Evolutionary conservation across 2,888 invertebrate species (phyloP).

Genomic region (Heliconius erato): DNA sequence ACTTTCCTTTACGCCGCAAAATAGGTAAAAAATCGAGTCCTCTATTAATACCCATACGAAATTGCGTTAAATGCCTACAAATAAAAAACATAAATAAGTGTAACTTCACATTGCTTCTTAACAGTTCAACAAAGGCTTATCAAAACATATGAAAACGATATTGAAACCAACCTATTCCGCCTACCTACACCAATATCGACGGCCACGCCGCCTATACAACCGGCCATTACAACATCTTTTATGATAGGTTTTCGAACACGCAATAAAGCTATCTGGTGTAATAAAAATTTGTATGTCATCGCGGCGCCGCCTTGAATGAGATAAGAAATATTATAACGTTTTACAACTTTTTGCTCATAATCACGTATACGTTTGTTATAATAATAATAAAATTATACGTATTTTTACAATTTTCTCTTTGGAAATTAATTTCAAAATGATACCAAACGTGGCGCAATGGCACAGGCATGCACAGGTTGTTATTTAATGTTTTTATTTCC

Average conservation of each 20-base stretch:
- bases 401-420: neutral
- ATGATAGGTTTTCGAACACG: conserved; percentile 68
- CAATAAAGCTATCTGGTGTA: conserved; percentile 73
- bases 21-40: neutral
- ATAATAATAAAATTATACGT: neutral
- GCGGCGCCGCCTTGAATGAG: conserved; percentile 38
- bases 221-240: conserved; percentile 73
- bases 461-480: too few species aligned
- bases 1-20: neutral
- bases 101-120: neutral
- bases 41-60: neutral
- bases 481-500: too few species aligned
- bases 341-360: conserved; percentile 19
- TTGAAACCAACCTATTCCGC: neutral
- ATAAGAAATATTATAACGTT: conserved; percentile 39
- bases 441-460: too few species aligned
- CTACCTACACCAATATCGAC: conserved; percentile 48
- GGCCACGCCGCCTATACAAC: conserved; percentile 60
- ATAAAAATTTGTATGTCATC: conserved; percentile 58
- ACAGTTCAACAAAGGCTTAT: neutral
- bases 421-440: too few species aligned
- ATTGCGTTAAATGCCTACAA: neutral
- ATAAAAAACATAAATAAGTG: neutral
- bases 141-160: neutral
- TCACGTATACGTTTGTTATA: neutral